These are phyloP conservation scores for Araneus ventricosus DNA, from an alignment of 1,140 invertebrate species.

Conservation along the genomic window DNA sequence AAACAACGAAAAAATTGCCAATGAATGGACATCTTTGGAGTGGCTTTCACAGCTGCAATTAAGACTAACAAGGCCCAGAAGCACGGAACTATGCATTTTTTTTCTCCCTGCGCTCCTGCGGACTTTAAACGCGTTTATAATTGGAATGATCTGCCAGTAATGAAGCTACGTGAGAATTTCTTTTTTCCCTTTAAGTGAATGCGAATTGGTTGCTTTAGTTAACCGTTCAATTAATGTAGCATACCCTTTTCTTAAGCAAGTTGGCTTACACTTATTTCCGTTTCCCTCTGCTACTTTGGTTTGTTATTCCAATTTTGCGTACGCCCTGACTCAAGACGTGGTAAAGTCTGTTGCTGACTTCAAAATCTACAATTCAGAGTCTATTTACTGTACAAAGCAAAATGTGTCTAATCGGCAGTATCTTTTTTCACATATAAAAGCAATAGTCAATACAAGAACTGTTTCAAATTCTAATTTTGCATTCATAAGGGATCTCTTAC, in stretches of 20 bases:
- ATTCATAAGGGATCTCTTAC: no score
- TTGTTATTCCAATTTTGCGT: no score
- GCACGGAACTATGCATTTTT: constrained; percentile 12
- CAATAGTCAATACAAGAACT: no score
- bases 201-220: constrained; percentile 57
- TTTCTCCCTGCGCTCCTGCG: not conserved
- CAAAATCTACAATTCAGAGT: no score
- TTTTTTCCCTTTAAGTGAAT: constrained; percentile 37
- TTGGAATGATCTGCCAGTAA: constrained; percentile 53
- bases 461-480: no score
- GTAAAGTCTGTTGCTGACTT: no score
- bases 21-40: constrained; percentile 58
- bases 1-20: constrained; percentile 36
- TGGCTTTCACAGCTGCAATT: constrained; percentile 57
- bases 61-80: constrained; percentile 66
- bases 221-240: constrained; percentile 42
- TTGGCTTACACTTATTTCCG: not conserved
- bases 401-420: no score
- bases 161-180: constrained; percentile 66
- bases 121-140: constrained; percentile 66
- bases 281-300: not conserved
- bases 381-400: no score
- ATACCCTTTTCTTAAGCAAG: not conserved
- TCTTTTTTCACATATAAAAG: no score
- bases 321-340: no score